phyloP scores from a whole-genome alignment of 2,888 invertebrate species.

The Balanococcus diminutus region DNA sequence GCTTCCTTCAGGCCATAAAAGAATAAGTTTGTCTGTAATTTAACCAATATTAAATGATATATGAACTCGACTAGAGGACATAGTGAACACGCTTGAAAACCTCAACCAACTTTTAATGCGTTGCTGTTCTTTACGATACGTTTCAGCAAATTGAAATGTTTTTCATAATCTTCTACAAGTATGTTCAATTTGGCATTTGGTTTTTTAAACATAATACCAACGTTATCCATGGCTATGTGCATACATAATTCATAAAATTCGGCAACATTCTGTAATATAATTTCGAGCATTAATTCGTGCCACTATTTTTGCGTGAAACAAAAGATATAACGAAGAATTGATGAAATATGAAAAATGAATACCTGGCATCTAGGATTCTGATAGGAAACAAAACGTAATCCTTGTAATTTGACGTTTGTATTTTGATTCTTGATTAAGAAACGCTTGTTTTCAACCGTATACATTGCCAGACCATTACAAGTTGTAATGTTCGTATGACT shows the following conservation, averaged over 20 bases:
- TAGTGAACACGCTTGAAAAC: too few relatives aligned
- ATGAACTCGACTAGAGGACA: too few relatives aligned
- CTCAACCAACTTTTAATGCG: not conserved
- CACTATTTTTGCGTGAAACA: too few relatives aligned
- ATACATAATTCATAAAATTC: slow-evolving; percentile 32
- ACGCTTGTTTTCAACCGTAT: not conserved
- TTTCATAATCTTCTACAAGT: not conserved
- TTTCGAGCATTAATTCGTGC: too few relatives aligned
- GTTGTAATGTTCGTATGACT: not conserved
- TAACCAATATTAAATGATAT: too few relatives aligned
- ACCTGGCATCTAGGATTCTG: slow-evolving; percentile 38
- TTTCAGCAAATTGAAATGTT: not conserved
- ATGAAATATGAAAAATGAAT: too few relatives aligned
- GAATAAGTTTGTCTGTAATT: not conserved
- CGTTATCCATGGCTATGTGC: not conserved
- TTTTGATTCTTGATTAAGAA: not conserved
- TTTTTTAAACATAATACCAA: not conserved
- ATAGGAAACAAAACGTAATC: slow-evolving; percentile 13
- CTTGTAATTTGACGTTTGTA: not conserved
- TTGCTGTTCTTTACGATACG: not conserved
- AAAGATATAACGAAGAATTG: too few relatives aligned
- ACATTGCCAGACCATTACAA: not conserved
- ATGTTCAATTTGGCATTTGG: not conserved
- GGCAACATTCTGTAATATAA: not conserved
- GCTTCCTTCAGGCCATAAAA: not conserved